Evolutionary conservation across 2,888 invertebrate genomes (phyloP).

Genomic region (Mythimna pallens): DNA sequence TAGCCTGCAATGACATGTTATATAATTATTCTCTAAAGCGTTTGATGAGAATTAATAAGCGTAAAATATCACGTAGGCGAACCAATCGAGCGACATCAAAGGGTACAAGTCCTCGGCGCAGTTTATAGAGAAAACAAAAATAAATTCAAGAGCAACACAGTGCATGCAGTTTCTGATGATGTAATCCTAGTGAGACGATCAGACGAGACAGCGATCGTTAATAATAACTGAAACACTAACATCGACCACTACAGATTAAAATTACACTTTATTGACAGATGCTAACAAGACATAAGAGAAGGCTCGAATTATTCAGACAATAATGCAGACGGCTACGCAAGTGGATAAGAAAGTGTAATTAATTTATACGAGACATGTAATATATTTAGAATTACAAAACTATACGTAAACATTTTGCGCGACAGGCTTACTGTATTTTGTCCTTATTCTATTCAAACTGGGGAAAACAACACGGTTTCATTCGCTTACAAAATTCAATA

Average conservation of each 20-base stretch:
- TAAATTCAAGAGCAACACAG: constrained; percentile 68
- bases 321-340: constrained; percentile 2
- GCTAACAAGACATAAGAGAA: constrained; percentile 54
- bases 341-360: constrained; percentile 41
- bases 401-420: constrained; percentile 2
- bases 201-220: constrained; percentile 67
- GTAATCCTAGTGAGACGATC: constrained; percentile 66
- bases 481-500: constrained; percentile 18
- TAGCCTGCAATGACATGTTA: constrained; percentile 37
- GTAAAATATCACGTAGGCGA: constrained; percentile 63
- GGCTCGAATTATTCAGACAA: constrained; percentile 18
- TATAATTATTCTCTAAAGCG: constrained; percentile 51
- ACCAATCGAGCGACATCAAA: constrained; percentile 66
- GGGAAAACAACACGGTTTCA: constrained; percentile 13
- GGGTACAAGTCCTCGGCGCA: constrained; percentile 51
- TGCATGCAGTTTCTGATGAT: constrained; percentile 72
- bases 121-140: constrained; percentile 64
- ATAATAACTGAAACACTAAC: constrained; percentile 73
- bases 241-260: constrained; percentile 56
- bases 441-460: not conserved
- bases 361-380: constrained; percentile 37
- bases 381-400: constrained; percentile 32
- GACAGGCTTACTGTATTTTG: constrained; percentile 19
- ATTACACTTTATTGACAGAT: constrained; percentile 57
- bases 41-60: constrained; percentile 60